Base-by-base conservation (phyloP, 1,140 invertebrate species). In the Myzus persicae region DNA sequence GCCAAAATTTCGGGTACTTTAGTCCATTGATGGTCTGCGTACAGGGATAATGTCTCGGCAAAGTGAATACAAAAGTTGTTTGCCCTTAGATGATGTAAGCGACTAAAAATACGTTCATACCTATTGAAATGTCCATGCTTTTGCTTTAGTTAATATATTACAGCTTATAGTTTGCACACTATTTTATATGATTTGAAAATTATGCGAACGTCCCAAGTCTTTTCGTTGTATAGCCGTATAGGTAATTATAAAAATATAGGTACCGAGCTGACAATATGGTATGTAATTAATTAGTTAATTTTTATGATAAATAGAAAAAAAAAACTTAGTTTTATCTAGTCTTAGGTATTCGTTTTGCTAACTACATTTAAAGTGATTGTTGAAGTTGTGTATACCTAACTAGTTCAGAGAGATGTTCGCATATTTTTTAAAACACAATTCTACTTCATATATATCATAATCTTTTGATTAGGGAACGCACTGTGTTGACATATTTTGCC, bases 1-100 rank as follows among this genome's bases (percentile, higher is more conserved):
- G 22, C 26, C 24, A 24, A 88, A n/a, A 51, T 88, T 42, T 24
- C 14, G 9, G 31, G 31, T 1, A 46, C 91, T 40, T 67, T 93
- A 93, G 91, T 93, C 42, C 14, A 48, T 14, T 51, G 36, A 51
- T 85, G 1, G 24, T 6, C 36, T 18, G 22, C 81, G n/a, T 22
- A 51, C 76, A 38, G 81, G 24, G 46, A 85, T 51, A 54, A 93
- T 93, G 91, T 93, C 91, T n/a, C 31, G 26, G 18, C 44, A 85
- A 51, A 93, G 24, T 42, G 76, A 84, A 82, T 40, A 84, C 26
- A 84, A 59, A 40, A 81, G 9, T 40, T 93, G 91, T 40, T 20
- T 14, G 81, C 31, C 81, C 11, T 93, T 85, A 14, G 40, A 93
- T 22, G 38, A 36, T 26, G 91, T 93, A 93, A 93, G 91, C 67